A percentile compares a stretch with the other conserved stretches of the same genome.
Evolutionary conservation across 2,888 invertebrate species (phyloP).

Genomic region (Drosophila glabriapex): DNA sequence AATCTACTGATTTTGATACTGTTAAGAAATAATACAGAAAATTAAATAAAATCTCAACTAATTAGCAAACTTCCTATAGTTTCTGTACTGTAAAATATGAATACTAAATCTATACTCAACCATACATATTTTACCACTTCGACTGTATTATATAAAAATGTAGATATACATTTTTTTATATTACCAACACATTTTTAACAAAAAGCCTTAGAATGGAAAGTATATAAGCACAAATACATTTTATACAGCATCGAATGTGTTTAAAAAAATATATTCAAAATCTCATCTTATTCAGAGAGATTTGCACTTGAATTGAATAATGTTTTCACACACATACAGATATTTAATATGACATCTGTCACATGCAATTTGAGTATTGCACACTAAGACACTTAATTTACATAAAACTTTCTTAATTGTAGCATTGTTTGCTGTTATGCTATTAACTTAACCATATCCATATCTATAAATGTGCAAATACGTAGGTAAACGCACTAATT

Average conservation of each 20-base stretch:
- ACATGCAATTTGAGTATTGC: slow-evolving; percentile 14
- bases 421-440: neutral
- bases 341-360: slow-evolving; percentile 16
- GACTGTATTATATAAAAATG: too few species aligned
- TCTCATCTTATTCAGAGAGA: neutral
- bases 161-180: neutral
- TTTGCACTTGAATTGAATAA: neutral
- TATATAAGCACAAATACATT: neutral
- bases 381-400: slow-evolving; percentile 16
- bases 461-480: neutral
- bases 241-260: too few species aligned
- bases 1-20: neutral
- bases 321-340: neutral
- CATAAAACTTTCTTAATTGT: neutral
- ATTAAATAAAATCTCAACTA: neutral
- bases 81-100: neutral
- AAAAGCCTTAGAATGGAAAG: neutral
- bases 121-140: neutral
- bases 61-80: accelerated
- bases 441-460: neutral
- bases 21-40: neutral
- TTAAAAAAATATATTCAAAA: neutral
- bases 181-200: neutral
- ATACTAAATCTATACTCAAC: neutral
- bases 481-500: slow-evolving; percentile 27